Evolutionary conservation across 2,888 invertebrate species (phyloP).

Genomic region (Cataglyphis rosenhaueri): DNA sequence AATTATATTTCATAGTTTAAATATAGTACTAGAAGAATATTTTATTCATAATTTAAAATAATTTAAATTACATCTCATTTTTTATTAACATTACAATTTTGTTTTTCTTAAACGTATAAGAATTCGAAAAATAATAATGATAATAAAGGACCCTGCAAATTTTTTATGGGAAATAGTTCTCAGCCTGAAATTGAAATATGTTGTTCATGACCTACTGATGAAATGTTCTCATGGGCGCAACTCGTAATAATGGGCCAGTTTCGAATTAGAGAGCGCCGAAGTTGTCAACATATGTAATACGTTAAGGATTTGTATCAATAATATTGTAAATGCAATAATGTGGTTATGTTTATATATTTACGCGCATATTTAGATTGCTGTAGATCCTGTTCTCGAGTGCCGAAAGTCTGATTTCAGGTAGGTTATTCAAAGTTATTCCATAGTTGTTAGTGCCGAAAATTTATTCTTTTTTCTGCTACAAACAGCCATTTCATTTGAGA

Average conservation of each 20-base stretch:
- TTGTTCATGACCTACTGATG: not conserved
- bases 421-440: no score
- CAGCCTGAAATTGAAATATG: not conserved
- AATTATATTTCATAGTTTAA: not conserved
- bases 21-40: not conserved
- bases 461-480: no score
- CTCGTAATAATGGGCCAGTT: no score
- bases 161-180: not conserved
- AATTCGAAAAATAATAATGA: not conserved
- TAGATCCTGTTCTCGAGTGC: no score
- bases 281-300: not conserved
- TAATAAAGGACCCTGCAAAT: not conserved
- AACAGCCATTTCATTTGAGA: no score
- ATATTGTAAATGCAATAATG: not conserved
- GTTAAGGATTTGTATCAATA: not conserved
- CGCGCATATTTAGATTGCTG: not conserved
- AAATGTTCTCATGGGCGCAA: no score
- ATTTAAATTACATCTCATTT: not conserved
- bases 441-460: no score
- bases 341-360: not conserved
- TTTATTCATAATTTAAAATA: slow-evolving; percentile 25
- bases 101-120: not conserved
- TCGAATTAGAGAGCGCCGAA: no score
- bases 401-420: no score
- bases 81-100: not conserved